Base-by-base conservation (phyloP, 2,888 invertebrate species). In the Dorcus hopei region DNA sequence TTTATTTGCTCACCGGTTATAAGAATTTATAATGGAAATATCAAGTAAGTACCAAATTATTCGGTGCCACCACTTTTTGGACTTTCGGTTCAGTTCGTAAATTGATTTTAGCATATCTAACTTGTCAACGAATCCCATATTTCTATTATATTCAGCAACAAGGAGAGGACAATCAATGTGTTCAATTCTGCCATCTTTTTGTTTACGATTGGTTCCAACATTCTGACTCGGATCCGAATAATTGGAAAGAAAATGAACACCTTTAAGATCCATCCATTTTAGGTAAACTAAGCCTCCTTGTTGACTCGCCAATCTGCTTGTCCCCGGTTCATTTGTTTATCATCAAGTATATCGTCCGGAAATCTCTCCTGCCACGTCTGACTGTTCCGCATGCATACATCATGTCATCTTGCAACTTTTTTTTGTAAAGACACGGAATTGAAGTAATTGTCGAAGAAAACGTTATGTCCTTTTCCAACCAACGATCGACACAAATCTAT, bases 381-480 rank as follows among this genome's bases (percentile, higher is more conserved):
- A 66, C 56, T 41, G 67, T 68, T 26, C 65, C 67, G 52, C 67
- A 62, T 33, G 58, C 61, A 60, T 63, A 61, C 48, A 63, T 61
- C 16, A 57, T 49, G 40, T 54, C 47, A 19, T 47, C 38, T 38
- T 61, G 49, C 43, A 16, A 16, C 8, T 16, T 14, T 52, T 14
- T 19, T 19, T 38, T 14, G 38, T 38, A 7, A 38, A 49, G 14
- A n/a, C 14, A n/a, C 33, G 39, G 9, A 33, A 50, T 19, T 19
- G 3, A 19, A 19, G 19, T 19, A 19, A 33, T 54, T 54, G 38
- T 39, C 49, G 40, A 54, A 54, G 39, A 52, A 65, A 9, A 65
- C 50, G 26, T 57, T 61, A 51, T 62, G 62, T 26, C 61, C 50
- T 33, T 55, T 54, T 45, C 54, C 49, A 19, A 38, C 58, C 3